These are phyloP conservation scores for Xyrauchen texanus DNA, from an alignment of 2,113 vertebrate genomes.

Conservation along the genomic window DNA sequence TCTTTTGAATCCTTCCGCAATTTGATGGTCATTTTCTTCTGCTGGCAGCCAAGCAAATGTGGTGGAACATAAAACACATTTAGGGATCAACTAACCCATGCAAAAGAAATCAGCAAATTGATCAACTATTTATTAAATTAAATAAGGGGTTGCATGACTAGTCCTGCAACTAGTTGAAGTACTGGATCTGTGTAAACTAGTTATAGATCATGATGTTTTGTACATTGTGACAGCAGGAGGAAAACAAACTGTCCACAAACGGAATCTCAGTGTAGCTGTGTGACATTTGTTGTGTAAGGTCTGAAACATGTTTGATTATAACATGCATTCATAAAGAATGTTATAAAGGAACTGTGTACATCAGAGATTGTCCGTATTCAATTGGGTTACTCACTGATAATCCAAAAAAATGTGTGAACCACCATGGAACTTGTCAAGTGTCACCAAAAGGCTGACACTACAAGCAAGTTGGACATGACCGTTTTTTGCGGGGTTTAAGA, in stretches of 20 bases:
- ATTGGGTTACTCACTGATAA: no score
- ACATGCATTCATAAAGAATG: no score
- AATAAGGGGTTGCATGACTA: conserved; percentile 12
- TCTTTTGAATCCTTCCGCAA: conserved; percentile 57
- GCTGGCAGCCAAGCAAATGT: conserved; percentile 37
- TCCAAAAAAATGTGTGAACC: no score
- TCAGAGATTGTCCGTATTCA: no score
- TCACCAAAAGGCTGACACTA: no score
- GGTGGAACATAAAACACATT: not conserved
- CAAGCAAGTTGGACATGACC: no score
- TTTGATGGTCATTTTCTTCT: conserved; percentile 75
- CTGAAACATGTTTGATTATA: not conserved
- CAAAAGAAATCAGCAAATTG: not conserved
- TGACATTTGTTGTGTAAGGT: not conserved
- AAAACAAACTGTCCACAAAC: not conserved
- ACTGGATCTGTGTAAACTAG: no score
- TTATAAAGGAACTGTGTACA: no score
- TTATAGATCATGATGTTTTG: not conserved
- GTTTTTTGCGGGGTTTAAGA: no score
- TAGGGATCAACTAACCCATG: not conserved
- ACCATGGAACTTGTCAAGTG: no score
- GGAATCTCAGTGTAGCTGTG: not conserved
- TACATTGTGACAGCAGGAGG: not conserved
- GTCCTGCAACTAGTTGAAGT: not conserved
- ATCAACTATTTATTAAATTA: not conserved